Evolutionary conservation across 2,888 invertebrate species (phyloP), one percentile per base, ranked within the genome.

Genomic region (Philereme transversata): DNA sequence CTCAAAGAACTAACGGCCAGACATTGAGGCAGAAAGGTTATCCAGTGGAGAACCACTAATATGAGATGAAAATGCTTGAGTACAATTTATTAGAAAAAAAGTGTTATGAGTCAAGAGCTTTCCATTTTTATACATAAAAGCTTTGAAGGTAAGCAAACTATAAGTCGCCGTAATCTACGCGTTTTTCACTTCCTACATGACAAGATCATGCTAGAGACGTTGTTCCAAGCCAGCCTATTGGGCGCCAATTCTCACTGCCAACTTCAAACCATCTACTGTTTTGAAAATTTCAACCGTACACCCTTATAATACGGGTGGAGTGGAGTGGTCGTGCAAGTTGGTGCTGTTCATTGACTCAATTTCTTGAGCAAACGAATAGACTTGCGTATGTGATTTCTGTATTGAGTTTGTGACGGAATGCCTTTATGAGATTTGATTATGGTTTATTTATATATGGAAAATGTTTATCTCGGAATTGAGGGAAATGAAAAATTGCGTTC

Each of bases 291-390:
- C n/a, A 47, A 48, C 60, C 55, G 67, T 57, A 56, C 0, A 0
- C 2, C 0, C 0, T 5, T 9, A 3, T 1, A 0, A 43, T 40
- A 70, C 49, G 54, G 46, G 33, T 43, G 10, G 9, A 4, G 1
- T 0, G 0, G 44, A n/a, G 7, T 40, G 71, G 8, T 51, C 10
- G 55, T 7, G 4, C 49, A 69, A 43, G 3, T 63, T 71, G 63
- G 79, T 48, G 57, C 34, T 58, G 68, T 71, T 79, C 79, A 78
- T 79, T 78, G 79, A 75, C 73, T 79, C 79, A 79, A 79, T 79
- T 76, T 79, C 78, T 79, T 79, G 73, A 71, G 72, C 79, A 79
- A 79, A 79, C 77, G 77, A 73, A 74, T 72, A 71, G 67, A 72
- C 71, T 71, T 64, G 68, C 66, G 60, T 67, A 64, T 65, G 67